Conservation (phyloP, 2,888 invertebrate species). For the Calameuta pallipes region DNA sequence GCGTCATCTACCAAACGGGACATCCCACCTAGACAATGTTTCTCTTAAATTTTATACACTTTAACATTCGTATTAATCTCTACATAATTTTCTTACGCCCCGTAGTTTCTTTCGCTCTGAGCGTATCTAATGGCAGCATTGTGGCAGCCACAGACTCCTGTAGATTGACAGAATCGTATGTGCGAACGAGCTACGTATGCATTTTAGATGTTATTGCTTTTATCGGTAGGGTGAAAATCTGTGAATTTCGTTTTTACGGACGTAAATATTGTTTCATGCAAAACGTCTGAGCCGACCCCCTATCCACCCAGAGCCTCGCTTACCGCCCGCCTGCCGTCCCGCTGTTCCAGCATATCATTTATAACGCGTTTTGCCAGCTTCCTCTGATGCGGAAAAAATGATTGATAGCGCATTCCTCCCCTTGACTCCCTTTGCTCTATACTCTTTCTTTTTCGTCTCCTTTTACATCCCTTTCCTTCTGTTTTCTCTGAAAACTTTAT, state of each 20-base stretch:
- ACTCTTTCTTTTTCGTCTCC: not conserved
- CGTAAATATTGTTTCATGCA: slow-evolving; percentile 27
- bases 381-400: slow-evolving; percentile 22
- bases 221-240: slow-evolving; percentile 15
- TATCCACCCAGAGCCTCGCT: not conserved
- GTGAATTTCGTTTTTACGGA: slow-evolving; percentile 22
- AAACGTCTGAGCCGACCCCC: slow-evolving; percentile 7
- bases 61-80: not conserved
- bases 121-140: not conserved
- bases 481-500: not conserved
- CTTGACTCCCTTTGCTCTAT: not conserved
- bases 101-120: not conserved
- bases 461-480: not conserved
- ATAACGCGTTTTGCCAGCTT: slow-evolving; percentile 21
- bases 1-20: not conserved
- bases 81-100: not conserved
- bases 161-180: not conserved
- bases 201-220: slow-evolving; percentile 21
- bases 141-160: not conserved
- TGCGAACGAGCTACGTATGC: not conserved
- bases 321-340: not conserved
- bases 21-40: not conserved
- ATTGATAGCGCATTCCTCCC: slow-evolving; percentile 12
- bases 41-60: not conserved
- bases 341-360: slow-evolving; percentile 21